These are phyloP conservation scores for Stenodera caucasica DNA, from an alignment of 2,888 invertebrate species.

Conservation along the genomic window DNA sequence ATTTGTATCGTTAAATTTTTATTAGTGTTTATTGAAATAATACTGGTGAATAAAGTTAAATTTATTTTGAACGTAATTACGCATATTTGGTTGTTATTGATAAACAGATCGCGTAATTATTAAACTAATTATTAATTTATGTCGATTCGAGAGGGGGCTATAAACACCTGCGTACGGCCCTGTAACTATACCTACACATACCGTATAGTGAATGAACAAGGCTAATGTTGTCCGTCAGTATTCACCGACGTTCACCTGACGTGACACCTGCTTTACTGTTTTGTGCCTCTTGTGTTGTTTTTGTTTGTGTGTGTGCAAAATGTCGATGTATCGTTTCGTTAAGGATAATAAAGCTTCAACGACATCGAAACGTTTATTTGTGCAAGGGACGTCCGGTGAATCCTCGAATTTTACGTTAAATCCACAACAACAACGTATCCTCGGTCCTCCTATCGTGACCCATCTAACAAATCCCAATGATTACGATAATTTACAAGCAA, in stretches of 20 bases:
- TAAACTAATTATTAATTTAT: not conserved
- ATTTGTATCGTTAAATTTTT: not conserved
- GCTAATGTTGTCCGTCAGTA: conserved; percentile 46
- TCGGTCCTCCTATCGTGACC: conserved; percentile 52
- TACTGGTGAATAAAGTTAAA: too few relatives aligned
- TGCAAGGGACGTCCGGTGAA: conserved; percentile 64
- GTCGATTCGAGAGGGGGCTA: conserved; percentile 10
- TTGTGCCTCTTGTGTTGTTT: conserved; percentile 14
- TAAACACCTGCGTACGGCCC: conserved; percentile 46
- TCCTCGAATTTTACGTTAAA: conserved; percentile 12
- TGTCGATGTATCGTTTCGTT: conserved; percentile 76
- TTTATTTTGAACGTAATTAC: too few relatives aligned
- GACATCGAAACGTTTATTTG: conserved; percentile 69
- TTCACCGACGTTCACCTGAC: conserved; percentile 52
- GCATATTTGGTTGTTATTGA: too few relatives aligned
- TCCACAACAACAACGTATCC: conserved; percentile 14
- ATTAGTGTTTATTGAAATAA: not conserved
- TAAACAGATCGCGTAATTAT: not conserved
- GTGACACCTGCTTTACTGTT: conserved; percentile 43
- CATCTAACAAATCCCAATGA: conserved; percentile 42
- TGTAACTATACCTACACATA: conserved; percentile 43
- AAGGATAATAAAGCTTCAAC: conserved; percentile 61
- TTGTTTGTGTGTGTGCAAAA: conserved; percentile 22
- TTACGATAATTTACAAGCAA: conserved; percentile 69
- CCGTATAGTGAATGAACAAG: conserved; percentile 35